These are phyloP conservation scores for Callithrix jacchus DNA, from an alignment of 2,113 vertebrate species.

Conservation along the genomic window DNA sequence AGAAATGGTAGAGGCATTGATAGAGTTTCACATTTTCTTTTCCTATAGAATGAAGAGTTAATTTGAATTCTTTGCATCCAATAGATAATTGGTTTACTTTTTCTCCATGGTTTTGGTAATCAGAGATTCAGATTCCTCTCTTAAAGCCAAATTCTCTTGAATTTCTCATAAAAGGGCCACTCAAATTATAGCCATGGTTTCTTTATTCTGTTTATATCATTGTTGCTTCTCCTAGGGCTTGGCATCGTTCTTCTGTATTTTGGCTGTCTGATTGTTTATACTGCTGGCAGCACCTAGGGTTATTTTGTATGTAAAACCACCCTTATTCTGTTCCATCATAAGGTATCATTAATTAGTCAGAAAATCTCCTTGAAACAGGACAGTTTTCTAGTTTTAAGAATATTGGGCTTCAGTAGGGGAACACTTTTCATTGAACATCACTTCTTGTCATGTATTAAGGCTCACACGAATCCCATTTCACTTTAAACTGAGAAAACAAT, in stretches of 20 bases:
- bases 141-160: background rate
- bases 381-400: background rate
- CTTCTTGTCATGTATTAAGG: background rate
- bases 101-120: background rate
- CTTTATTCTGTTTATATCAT: background rate
- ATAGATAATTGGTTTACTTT: slow-evolving; percentile 43
- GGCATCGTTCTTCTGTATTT: background rate
- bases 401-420: background rate
- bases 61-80: slow-evolving; percentile 12
- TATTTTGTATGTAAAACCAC: background rate
- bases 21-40: background rate
- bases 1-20: background rate
- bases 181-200: background rate
- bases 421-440: background rate
- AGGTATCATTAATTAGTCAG: background rate
- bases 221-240: background rate
- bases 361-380: background rate
- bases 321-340: background rate
- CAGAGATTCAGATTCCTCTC: background rate
- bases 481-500: background rate
- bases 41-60: background rate
- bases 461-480: background rate
- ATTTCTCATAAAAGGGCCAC: background rate
- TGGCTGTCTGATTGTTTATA: background rate
- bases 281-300: background rate